phyloP scores from a whole-genome alignment of 2,888 invertebrate species.

The Blastobasis lacticolella region DNA sequence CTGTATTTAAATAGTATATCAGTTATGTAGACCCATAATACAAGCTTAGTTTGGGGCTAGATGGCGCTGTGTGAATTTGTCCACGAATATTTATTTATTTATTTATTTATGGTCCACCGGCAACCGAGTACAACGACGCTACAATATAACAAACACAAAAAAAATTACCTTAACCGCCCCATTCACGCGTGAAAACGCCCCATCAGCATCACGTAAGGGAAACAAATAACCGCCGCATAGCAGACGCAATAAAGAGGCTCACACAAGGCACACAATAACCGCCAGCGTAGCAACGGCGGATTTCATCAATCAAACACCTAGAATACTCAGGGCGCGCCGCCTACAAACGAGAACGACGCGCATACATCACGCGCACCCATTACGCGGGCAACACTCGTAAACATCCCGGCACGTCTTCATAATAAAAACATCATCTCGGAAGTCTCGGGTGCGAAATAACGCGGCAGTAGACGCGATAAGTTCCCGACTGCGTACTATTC shows the following conservation, averaged over 20 bases:
- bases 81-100: too few relatives aligned
- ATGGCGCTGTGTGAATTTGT: too few relatives aligned
- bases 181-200: too few relatives aligned
- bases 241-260: not conserved
- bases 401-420: conserved; percentile 62
- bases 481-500: conserved; percentile 52
- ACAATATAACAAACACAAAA: too few relatives aligned
- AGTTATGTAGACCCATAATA: too few relatives aligned
- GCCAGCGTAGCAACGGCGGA: conserved; percentile 9
- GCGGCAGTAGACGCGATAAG: conserved; percentile 60
- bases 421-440: conserved; percentile 65
- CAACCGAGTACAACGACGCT: too few relatives aligned
- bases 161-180: too few relatives aligned
- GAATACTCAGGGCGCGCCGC: conserved; percentile 31
- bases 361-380: conserved; percentile 42
- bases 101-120: too few relatives aligned
- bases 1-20: too few relatives aligned
- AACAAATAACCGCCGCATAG: too few relatives aligned
- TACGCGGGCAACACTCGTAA: conserved; percentile 45
- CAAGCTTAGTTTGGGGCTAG: too few relatives aligned
- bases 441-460: conserved; percentile 38
- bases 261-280: conserved; percentile 5
- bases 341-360: conserved; percentile 41
- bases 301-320: conserved; percentile 32
- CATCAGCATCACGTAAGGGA: too few relatives aligned